phyloP scores from a whole-genome alignment of 1,140 invertebrate species.

The Trachymyrmex septentrionalis region DNA sequence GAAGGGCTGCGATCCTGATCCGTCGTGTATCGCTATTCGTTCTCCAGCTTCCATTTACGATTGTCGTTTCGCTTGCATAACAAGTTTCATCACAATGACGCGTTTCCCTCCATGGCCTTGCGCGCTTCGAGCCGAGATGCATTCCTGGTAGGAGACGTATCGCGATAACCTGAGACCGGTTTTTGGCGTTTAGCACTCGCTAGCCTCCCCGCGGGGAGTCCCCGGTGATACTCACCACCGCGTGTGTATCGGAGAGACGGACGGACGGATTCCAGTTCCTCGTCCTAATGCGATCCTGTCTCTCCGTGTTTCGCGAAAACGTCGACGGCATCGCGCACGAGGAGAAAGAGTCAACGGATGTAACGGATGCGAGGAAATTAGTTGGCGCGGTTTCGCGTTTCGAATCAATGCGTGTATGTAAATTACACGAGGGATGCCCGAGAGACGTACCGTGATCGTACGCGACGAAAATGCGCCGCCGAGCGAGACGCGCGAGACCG shows the following conservation, averaged over 20 bases:
- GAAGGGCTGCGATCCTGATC: constrained; percentile 77
- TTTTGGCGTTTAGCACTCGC: constrained; percentile 36
- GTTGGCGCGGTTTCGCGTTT: not conserved
- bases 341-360: constrained; percentile 48
- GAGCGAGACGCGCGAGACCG: not conserved
- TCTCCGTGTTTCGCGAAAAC: constrained; percentile 50
- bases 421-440: constrained; percentile 29
- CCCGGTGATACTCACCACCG: not conserved
- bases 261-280: constrained; percentile 52
- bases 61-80: constrained; percentile 56
- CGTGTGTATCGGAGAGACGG: not conserved
- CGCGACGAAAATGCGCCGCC: not conserved
- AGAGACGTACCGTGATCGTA: not conserved
- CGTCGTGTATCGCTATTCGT: constrained; percentile 81
- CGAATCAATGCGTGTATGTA: not conserved
- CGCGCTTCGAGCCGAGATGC: constrained; percentile 64
- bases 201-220: not conserved
- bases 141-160: constrained; percentile 80
- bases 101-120: not conserved
- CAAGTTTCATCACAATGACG: not conserved
- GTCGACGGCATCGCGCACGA: constrained; percentile 42
- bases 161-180: constrained; percentile 76
- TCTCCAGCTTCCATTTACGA: constrained; percentile 76
- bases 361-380: constrained; percentile 28
- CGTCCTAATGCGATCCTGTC: constrained; percentile 50